Percentiles rank a stretch among this genome's conserved stretches.
Conservation (phyloP, 2,797 vertebrate species). For the Morus bassanus region DNA sequence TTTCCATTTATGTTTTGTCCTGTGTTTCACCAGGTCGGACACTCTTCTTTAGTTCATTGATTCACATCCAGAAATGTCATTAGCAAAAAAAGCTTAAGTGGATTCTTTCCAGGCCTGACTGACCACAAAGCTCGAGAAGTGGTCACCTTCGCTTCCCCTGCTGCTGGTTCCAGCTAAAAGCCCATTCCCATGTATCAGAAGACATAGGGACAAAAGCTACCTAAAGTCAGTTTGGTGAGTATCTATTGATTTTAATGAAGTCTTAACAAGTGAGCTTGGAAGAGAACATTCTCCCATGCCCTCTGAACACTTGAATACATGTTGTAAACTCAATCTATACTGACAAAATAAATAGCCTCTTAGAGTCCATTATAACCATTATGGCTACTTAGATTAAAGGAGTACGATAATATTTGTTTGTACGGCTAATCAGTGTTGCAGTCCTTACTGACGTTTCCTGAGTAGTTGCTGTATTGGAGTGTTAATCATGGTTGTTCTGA, state of each 20-base stretch:
- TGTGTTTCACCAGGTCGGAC: not conserved
- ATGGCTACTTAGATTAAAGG: not conserved
- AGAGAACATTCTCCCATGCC: not conserved
- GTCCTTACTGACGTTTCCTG: not conserved
- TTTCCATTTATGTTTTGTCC: not conserved
- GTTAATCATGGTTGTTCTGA: not conserved
- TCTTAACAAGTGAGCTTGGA: not conserved
- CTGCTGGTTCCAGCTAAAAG: not conserved
- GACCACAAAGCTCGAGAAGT: not conserved
- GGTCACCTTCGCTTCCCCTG: not conserved
- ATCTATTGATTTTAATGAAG: not conserved
- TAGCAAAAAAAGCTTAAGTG: not conserved
- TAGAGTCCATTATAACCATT: constrained; percentile 2
- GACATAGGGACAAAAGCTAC: not conserved
- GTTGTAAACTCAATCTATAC: not conserved
- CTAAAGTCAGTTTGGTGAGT: not conserved
- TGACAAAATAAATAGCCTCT: not conserved
- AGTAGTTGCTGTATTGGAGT: not conserved
- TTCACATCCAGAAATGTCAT: not conserved
- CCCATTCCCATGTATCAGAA: not conserved
- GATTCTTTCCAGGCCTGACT: not conserved
- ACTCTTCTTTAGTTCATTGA: not conserved
- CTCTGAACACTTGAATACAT: not conserved
- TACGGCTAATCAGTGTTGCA: constrained; percentile 14
- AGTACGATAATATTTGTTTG: not conserved